These are phyloP conservation scores for Nycticebus coucang DNA, from an alignment of 2,113 vertebrate species.

Conservation along the genomic window DNA sequence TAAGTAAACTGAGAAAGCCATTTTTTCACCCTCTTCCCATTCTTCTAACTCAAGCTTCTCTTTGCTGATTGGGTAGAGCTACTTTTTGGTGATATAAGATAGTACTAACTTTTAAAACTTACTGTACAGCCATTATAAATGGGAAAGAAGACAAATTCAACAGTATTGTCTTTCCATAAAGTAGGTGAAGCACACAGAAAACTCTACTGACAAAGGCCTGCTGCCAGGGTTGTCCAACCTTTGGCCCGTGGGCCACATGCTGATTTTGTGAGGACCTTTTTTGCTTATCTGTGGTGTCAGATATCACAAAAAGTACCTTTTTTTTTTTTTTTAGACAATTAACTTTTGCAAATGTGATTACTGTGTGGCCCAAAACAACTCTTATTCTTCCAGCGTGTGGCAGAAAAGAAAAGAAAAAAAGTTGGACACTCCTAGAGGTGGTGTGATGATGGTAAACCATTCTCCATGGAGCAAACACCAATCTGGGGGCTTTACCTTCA, in stretches of 20 bases:
- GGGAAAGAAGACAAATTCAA: not conserved
- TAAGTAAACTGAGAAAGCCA: not conserved
- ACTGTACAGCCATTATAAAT: not conserved
- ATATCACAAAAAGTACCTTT: too few species aligned
- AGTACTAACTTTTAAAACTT: not conserved
- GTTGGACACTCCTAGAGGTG: too few species aligned
- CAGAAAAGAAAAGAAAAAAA: too few species aligned
- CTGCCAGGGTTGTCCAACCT: too few species aligned
- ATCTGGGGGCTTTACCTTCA: not conserved
- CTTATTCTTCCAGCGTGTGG: too few species aligned
- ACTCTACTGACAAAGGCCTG: not conserved
- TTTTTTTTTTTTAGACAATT: too few species aligned
- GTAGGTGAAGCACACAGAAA: not conserved
- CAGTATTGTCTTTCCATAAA: not conserved
- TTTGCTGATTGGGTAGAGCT: not conserved
- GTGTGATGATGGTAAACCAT: not conserved
- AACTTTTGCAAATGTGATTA: too few species aligned
- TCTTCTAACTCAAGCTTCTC: not conserved
- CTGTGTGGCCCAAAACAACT: too few species aligned
- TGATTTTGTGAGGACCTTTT: too few species aligned
- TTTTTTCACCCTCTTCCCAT: accelerated
- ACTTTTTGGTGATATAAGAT: not conserved
- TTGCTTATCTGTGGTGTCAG: too few species aligned
- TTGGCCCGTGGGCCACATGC: too few species aligned
- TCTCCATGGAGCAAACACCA: not conserved